These are phyloP conservation scores for Cairina moschata DNA, from an alignment of 2,113 vertebrate species.

Conservation along the genomic window DNA sequence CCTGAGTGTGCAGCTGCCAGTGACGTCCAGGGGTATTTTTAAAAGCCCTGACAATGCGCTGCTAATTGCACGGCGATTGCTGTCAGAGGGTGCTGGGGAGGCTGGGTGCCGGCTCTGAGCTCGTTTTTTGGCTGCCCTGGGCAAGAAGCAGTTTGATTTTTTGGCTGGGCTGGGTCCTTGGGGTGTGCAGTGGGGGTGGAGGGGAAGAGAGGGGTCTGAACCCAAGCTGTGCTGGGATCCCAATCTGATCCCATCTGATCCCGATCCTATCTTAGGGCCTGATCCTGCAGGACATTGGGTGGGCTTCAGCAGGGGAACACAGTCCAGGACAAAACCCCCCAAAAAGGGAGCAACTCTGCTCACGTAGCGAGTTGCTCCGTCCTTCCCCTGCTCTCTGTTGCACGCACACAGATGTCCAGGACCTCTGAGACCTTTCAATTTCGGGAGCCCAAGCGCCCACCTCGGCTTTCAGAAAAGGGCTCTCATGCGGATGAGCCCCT, in stretches of 20 bases:
- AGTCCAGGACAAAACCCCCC: not conserved
- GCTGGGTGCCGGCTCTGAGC: not conserved
- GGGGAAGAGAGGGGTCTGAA: not conserved
- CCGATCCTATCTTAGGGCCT: no score
- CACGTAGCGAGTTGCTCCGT: not conserved
- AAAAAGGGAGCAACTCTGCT: accelerated
- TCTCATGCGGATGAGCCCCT: not conserved
- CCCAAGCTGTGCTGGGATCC: no score
- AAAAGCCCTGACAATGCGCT: not conserved
- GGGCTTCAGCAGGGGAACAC: no score
- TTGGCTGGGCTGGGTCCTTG: not conserved
- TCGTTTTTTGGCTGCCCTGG: not conserved
- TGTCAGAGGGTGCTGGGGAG: not conserved
- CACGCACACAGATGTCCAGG: not conserved
- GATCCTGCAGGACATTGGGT: not conserved
- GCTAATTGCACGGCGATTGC: not conserved
- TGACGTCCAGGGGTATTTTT: not conserved
- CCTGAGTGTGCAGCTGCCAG: not conserved
- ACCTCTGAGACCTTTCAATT: not conserved
- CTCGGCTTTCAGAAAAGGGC: not conserved
- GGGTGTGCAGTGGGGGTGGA: not conserved
- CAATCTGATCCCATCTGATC: no score
- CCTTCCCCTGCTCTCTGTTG: not conserved
- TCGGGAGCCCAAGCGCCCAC: not conserved
- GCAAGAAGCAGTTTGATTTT: not conserved